A percentile compares a stretch with the other conserved stretches of the same genome.
Evolutionary conservation across 2,888 invertebrate genomes (phyloP).

Genomic region (Xestoiulus laeticollis): DNA sequence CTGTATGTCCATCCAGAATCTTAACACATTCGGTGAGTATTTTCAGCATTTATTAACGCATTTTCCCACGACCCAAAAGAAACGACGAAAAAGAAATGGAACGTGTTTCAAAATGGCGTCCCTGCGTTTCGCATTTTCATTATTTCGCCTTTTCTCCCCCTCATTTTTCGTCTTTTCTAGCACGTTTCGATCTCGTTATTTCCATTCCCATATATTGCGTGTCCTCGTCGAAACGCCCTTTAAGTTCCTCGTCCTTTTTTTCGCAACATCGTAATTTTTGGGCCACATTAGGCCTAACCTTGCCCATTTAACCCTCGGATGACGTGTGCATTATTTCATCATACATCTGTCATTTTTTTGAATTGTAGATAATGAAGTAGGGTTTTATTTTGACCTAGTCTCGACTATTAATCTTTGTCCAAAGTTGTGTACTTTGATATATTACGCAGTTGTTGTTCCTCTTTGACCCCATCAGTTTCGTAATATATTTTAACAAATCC

Average conservation of each 20-base stretch:
- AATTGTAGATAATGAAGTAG: background rate
- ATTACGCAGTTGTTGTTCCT: background rate
- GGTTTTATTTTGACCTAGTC: too few species aligned
- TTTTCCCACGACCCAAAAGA: background rate
- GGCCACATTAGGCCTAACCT: background rate
- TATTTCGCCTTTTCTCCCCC: background rate
- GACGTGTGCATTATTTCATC: background rate
- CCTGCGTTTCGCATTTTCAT: background rate
- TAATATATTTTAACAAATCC: background rate
- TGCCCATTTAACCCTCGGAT: background rate
- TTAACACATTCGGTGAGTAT: slow-evolving; percentile 61
- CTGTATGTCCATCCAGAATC: slow-evolving; percentile 63
- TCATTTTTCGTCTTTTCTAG: background rate
- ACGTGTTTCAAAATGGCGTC: background rate
- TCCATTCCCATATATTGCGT: too few species aligned
- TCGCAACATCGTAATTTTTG: too few species aligned
- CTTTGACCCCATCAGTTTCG: background rate
- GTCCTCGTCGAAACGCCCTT: background rate
- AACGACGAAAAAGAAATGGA: background rate
- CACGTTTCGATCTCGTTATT: background rate
- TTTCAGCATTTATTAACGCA: background rate
- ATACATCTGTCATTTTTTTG: background rate
- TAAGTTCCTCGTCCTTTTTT: too few species aligned
- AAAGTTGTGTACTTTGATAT: background rate
- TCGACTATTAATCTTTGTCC: too few species aligned